Conservation (phyloP, 2,797 vertebrate genomes). For the Cossypha heuglini region DNA sequence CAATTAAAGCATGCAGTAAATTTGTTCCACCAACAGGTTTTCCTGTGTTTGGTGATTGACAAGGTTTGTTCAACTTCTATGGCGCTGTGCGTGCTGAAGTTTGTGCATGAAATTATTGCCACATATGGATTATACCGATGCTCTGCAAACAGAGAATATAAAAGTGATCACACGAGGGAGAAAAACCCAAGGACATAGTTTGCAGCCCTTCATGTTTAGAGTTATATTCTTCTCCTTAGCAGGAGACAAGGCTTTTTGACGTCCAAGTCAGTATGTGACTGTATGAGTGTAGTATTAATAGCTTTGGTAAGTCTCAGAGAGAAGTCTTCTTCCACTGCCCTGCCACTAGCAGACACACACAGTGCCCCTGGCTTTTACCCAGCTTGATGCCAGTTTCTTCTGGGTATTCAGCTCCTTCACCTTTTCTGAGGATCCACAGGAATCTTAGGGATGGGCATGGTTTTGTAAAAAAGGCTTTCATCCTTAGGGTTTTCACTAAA, state of each 20-base stretch:
- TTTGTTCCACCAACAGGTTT: slow-evolving; percentile 46
- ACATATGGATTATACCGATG: background rate
- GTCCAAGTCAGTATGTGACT: background rate
- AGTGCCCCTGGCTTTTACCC: background rate
- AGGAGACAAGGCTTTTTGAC: background rate
- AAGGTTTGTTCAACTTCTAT: slow-evolving; percentile 9
- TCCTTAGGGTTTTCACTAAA: background rate
- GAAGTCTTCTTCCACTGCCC: background rate
- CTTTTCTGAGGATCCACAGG: background rate
- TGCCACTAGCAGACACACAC: background rate
- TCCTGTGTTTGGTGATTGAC: slow-evolving; percentile 13
- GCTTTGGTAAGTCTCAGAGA: background rate
- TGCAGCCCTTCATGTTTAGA: background rate
- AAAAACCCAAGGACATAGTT: background rate
- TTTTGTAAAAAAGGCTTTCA: background rate
- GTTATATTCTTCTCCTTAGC: background rate
- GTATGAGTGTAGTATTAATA: background rate
- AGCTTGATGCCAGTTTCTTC: background rate
- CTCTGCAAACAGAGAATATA: background rate
- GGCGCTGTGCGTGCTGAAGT: background rate
- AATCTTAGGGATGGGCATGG: background rate
- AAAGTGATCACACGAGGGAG: background rate
- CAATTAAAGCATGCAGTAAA: slow-evolving; percentile 43
- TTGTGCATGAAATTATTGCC: slow-evolving; percentile 10
- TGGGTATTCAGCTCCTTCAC: background rate